Percentiles rank a stretch among this genome's conserved stretches.
phyloP scores from a whole-genome alignment of 2,888 invertebrate species.

The Disparrhopalites patrizii region DNA sequence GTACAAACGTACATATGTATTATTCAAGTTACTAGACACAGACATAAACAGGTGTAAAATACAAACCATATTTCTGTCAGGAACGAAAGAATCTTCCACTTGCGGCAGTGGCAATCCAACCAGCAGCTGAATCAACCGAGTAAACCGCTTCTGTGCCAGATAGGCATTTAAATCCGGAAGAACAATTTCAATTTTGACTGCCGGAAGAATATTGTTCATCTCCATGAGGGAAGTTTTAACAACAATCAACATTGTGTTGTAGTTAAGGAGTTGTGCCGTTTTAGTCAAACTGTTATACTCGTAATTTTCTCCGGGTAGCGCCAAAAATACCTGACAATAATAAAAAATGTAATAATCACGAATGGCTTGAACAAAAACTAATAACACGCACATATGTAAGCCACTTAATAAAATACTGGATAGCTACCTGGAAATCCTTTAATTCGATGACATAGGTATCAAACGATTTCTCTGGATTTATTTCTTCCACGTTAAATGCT shows the following conservation, averaged over 20 bases:
- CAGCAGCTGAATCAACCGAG: slow-evolving; percentile 56
- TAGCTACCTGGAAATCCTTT: slow-evolving; percentile 71
- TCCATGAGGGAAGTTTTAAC: slow-evolving; percentile 76
- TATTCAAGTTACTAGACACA: too few species aligned
- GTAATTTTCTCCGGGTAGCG: slow-evolving; percentile 72
- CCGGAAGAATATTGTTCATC: slow-evolving; percentile 64
- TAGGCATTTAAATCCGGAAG: slow-evolving; percentile 55
- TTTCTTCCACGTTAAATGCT: neutral
- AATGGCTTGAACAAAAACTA: neutral
- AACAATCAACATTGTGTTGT: slow-evolving; percentile 66
- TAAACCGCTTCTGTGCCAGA: slow-evolving; percentile 54
- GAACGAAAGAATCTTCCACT: slow-evolving; percentile 52
- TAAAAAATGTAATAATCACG: neutral
- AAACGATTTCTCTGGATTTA: slow-evolving; percentile 56
- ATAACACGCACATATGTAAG: neutral
- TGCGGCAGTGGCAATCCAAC: slow-evolving; percentile 70
- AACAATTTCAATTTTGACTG: slow-evolving; percentile 66
- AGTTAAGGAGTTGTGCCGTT: slow-evolving; percentile 62
- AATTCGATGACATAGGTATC: slow-evolving; percentile 79
- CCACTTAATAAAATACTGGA: neutral
- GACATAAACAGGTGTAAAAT: too few species aligned
- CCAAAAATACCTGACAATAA: slow-evolving; percentile 59
- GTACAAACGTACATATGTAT: too few species aligned
- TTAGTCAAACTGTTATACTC: slow-evolving; percentile 58
- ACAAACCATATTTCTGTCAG: too few species aligned